Base-by-base conservation (phyloP, 2,113 vertebrate species). In the Turdus rufiventris region DNA sequence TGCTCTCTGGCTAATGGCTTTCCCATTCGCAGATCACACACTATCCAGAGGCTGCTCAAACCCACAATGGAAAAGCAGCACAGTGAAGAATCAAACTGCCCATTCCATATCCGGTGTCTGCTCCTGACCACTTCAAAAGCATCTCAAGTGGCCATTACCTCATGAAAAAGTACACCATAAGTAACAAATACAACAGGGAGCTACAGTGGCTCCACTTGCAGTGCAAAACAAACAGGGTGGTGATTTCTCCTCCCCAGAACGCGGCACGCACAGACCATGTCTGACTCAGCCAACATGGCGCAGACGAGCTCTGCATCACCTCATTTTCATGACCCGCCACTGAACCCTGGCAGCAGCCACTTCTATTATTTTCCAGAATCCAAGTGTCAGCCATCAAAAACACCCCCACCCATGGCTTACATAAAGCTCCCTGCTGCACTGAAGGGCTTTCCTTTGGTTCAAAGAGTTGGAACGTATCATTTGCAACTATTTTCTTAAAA, bases 251-350 rank as follows among this genome's bases (percentile, higher is more conserved):
- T 33, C 47, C 54, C 40, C 50, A 45, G 67, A 43, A 60, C 0
- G 14, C 53, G 26, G 66, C 62, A 5, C 2, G 0, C 7, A 31
- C 40, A 60, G 19, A 25, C 12, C 0, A 43, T 0, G 0, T 10
- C 40, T 7, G 83, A 61, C 18, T 40, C 58, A 53, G 91, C 56
- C 20, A 6, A 53, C 0, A 1, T 47, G 45, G 62, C 6, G 8
- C 66, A 63, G 5, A 61, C 19, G 10, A 53, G 56, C 36, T 58
- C 57, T 40, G 68, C 23, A 6, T 31, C 47, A 47, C 70, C 67
- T 57, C 9, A 0, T 40, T 54, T 89, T 21, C 70, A 5, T 40
- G 88, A 87, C 89, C 87, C 56, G 34, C 15, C 26, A 12, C 43
- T 94, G 84, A 95, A 81, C 89, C 66, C 87, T 21, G 61, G 56